A percentile compares a stretch with the other conserved stretches of the same genome.
Evolutionary conservation across 2,888 invertebrate genomes (phyloP).

Genomic region (Zygothrica quintamaculata): DNA sequence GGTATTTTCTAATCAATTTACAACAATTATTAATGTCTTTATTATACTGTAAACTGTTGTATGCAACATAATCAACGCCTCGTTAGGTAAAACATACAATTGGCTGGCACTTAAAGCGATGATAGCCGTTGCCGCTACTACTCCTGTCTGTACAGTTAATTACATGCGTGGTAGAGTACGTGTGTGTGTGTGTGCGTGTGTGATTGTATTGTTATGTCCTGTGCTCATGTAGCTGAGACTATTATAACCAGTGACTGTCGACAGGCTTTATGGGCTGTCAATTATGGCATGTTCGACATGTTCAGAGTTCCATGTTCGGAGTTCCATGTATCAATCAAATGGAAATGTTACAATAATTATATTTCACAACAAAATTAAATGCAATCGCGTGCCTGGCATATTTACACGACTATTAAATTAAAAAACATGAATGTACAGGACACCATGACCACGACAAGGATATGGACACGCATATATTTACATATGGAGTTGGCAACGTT

Average conservation of each 20-base stretch:
- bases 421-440: conserved; percentile 71
- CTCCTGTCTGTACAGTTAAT: conserved; percentile 74
- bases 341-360: conserved; percentile 71
- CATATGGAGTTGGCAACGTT: conserved; percentile 58
- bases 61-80: conserved; percentile 37
- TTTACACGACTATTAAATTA: conserved; percentile 79
- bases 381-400: conserved; percentile 66
- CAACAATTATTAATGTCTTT: conserved; percentile 33
- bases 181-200: conserved; percentile 9
- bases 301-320: conserved; percentile 26
- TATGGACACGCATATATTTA: background rate
- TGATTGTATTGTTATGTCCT: conserved; percentile 43
- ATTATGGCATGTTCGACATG: conserved; percentile 68
- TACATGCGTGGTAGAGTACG: conserved; percentile 53
- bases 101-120: conserved; percentile 64
- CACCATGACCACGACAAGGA: conserved; percentile 23
- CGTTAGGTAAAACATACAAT: conserved; percentile 33
- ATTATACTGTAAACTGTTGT: conserved; percentile 20
- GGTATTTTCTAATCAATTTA: background rate
- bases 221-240: background rate
- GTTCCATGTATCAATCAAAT: conserved; percentile 70
- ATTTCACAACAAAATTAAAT: conserved; percentile 73
- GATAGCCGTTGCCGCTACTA: too few species aligned
- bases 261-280: conserved; percentile 55
- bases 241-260: conserved; percentile 6